These are phyloP conservation scores for Lophochroa leadbeateri DNA, from an alignment of 2,113 vertebrate genomes.

Conservation along the genomic window DNA sequence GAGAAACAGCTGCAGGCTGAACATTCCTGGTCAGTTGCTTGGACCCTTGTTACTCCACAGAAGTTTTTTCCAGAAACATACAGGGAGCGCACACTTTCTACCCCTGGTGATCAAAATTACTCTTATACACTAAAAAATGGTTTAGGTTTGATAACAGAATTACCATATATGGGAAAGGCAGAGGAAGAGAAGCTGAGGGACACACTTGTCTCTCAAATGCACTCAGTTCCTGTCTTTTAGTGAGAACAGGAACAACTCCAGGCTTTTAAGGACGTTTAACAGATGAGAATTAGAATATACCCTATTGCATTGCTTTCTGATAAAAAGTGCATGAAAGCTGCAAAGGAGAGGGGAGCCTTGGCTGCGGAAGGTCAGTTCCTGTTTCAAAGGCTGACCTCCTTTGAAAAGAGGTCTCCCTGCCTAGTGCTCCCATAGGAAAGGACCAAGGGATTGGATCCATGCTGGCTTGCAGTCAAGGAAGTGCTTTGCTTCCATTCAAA, in stretches of 20 bases:
- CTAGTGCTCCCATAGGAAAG: background rate
- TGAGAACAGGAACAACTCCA: slow-evolving; percentile 16
- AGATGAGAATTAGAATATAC: background rate
- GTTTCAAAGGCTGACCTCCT: slow-evolving; percentile 46
- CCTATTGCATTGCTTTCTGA: background rate
- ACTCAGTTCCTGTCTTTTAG: slow-evolving; percentile 9
- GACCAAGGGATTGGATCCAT: background rate
- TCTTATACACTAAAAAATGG: background rate
- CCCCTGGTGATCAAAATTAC: background rate
- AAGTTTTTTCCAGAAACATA: background rate
- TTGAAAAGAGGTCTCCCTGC: background rate
- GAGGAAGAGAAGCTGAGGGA: background rate
- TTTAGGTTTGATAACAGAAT: background rate
- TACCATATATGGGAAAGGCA: background rate
- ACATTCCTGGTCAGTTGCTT: background rate
- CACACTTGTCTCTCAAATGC: background rate
- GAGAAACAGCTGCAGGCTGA: background rate
- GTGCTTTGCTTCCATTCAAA: background rate
- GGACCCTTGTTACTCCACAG: background rate
- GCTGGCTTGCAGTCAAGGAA: background rate
- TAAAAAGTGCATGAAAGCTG: background rate
- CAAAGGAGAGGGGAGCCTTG: background rate
- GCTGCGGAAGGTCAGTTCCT: background rate
- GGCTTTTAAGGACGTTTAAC: slow-evolving; percentile 34
- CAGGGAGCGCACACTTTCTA: background rate